Base-by-base conservation (phyloP, 1,140 invertebrate species). In the Drosophila eugracilis region DNA sequence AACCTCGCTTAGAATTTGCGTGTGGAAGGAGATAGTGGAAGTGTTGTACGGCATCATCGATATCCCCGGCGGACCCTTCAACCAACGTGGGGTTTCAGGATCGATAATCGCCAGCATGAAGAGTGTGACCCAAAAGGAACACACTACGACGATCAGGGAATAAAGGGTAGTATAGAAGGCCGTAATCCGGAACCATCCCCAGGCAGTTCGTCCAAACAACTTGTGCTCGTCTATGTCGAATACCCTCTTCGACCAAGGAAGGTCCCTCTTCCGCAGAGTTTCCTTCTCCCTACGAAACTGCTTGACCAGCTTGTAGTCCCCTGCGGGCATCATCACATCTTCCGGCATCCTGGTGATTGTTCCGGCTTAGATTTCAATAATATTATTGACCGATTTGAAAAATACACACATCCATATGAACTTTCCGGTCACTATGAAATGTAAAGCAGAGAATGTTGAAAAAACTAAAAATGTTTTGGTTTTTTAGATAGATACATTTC, bases 191-290 rank as follows among this genome's bases (percentile, higher is more conserved):
- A 6, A 5, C 81, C 81, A 85, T 1, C 19, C 83, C 50, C 10
- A 62, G 4, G 54, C 39, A 0, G 77, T 88, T 2, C 83, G 73
- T 0, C 41, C 45, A 9, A 69, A 77, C 0, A 83, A 9, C 30
- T 4, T 36, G 5, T 60, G 55, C 12, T 69, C 14, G 9, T 85
- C 77, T 22, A 85, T 19, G 36, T 85, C 58, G 4, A 80, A 44
- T 0, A 85, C 4, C 15, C 36, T 17, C 32, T 85, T 85, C 0
- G 36, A n/a, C 80, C 80, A 85, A 1, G 81, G 80, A 32, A 85
- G 4, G 4, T 85, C 76, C 19, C 57, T 59, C 5, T 52, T 52
- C 3, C 42, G 47, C 0, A 77, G 76, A 3, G 1, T 1, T 12
- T 24, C 1, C n/a, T 63, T 44, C 30, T 69, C 53, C 5, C 45